These are phyloP conservation scores for Drosophila pseudotalamancana DNA, from an alignment of 2,888 invertebrate species.

Conservation along the genomic window DNA sequence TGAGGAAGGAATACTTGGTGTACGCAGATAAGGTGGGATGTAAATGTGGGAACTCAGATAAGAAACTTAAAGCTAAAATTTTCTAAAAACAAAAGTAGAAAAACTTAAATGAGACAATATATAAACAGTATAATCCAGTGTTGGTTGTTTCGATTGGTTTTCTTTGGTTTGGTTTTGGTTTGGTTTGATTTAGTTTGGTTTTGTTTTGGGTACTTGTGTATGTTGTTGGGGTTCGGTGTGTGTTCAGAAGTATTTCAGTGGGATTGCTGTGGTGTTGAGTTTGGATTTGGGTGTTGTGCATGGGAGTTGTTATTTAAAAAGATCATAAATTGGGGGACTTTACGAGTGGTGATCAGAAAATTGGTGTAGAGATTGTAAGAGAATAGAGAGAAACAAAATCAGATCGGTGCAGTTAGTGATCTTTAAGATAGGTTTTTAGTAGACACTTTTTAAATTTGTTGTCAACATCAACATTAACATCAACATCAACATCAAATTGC, in stretches of 20 bases:
- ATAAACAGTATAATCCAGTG: constrained; percentile 64
- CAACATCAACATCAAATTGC: constrained; percentile 61
- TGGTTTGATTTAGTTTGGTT: constrained; percentile 53
- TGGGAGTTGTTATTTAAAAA: constrained; percentile 54
- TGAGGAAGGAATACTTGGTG: constrained; percentile 23
- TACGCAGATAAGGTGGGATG: constrained; percentile 35
- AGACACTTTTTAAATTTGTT: constrained; percentile 24
- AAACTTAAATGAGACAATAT: constrained; percentile 72
- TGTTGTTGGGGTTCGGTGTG: constrained; percentile 46
- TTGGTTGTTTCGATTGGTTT: constrained; percentile 43
- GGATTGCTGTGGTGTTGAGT: constrained; percentile 46
- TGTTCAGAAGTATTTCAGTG: constrained; percentile 58
- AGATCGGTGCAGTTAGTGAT: constrained; percentile 65
- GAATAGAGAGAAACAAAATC: constrained; percentile 31
- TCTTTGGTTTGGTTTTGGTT: constrained; percentile 43
- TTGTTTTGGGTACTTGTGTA: constrained; percentile 60
- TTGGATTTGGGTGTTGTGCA: constrained; percentile 60
- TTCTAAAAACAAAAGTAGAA: constrained; percentile 68
- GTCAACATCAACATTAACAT: constrained; percentile 52
- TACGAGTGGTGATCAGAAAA: constrained; percentile 39
- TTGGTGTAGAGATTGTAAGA: constrained; percentile 35
- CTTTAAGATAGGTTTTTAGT: constrained; percentile 27
- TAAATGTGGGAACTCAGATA: constrained; percentile 37
- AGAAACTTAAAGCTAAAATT: constrained; percentile 69
- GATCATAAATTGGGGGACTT: constrained; percentile 43